These are phyloP conservation scores for Peromyscus aztecus DNA, from an alignment of 2,797 vertebrate genomes.

Conservation along the genomic window DNA sequence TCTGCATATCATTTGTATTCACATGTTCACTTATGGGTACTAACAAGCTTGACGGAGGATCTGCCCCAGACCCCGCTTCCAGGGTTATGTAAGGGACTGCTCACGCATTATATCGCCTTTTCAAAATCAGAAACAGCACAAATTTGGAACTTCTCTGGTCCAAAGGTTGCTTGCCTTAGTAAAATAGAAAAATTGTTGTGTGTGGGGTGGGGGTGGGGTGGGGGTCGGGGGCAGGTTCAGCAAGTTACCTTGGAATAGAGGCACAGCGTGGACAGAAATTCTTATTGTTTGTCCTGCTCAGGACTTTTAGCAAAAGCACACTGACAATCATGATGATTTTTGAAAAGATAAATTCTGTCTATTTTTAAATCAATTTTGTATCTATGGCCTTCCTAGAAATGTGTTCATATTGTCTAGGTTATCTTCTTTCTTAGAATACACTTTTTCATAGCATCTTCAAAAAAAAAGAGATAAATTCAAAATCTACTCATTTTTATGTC, in stretches of 20 bases:
- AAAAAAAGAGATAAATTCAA: background rate
- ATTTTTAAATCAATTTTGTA: background rate
- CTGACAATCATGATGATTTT: background rate
- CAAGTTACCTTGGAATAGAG: background rate
- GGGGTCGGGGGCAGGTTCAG: background rate
- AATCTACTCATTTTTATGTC: background rate
- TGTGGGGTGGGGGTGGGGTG: background rate
- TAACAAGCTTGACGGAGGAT: background rate
- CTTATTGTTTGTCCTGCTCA: background rate
- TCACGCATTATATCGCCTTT: background rate
- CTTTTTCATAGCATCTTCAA: background rate
- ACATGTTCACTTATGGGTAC: slow-evolving; percentile 26
- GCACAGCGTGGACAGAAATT: background rate
- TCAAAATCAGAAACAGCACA: background rate
- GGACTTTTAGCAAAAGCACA: background rate
- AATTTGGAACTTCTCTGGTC: background rate
- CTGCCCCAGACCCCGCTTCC: background rate
- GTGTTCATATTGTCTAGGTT: background rate
- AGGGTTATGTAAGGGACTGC: background rate
- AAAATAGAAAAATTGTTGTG: background rate
- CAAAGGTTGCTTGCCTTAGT: background rate
- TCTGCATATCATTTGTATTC: slow-evolving; percentile 27
- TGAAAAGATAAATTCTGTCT: background rate
- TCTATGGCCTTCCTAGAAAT: background rate
- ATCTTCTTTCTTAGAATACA: background rate